These are phyloP conservation scores for Heliconius ismenius DNA, from an alignment of 2,888 invertebrate genomes.

Conservation along the genomic window DNA sequence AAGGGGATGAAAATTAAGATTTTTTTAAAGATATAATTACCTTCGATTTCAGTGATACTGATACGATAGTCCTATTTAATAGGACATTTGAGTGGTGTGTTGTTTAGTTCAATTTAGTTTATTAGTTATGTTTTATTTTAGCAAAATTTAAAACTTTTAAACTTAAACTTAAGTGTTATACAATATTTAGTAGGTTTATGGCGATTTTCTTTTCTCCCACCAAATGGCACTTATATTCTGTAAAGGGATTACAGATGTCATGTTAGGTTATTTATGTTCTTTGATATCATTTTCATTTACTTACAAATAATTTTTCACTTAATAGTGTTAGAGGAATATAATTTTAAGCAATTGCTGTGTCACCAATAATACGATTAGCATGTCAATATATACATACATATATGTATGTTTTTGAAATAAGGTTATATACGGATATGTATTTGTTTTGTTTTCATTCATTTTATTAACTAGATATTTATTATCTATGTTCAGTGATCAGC, in stretches of 20 bases:
- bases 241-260: conserved; percentile 61
- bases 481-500: conserved; percentile 61
- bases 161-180: conserved; percentile 78
- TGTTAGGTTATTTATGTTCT: conserved; percentile 64
- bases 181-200: conserved; percentile 78
- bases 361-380: conserved; percentile 79
- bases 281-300: conserved; percentile 63
- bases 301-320: conserved; percentile 62
- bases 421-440: conserved; percentile 56
- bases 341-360: conserved; percentile 78
- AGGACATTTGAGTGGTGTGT: conserved; percentile 74
- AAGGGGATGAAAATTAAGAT: conserved; percentile 58
- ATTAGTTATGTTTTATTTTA: conserved; percentile 83
- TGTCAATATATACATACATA: conserved; percentile 58
- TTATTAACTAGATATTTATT: conserved; percentile 43
- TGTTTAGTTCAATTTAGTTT: conserved; percentile 83
- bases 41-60: conserved; percentile 76
- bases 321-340: conserved; percentile 69
- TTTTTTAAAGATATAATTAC: conserved; percentile 67
- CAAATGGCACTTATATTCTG: conserved; percentile 70
- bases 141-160: conserved; percentile 76
- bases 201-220: conserved; percentile 78
- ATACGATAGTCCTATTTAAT: conserved; percentile 72
- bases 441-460: conserved; percentile 51
- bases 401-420: conserved; percentile 61